Base-by-base conservation (phyloP, 2,797 vertebrate species). In the Sciurus vulgaris region DNA sequence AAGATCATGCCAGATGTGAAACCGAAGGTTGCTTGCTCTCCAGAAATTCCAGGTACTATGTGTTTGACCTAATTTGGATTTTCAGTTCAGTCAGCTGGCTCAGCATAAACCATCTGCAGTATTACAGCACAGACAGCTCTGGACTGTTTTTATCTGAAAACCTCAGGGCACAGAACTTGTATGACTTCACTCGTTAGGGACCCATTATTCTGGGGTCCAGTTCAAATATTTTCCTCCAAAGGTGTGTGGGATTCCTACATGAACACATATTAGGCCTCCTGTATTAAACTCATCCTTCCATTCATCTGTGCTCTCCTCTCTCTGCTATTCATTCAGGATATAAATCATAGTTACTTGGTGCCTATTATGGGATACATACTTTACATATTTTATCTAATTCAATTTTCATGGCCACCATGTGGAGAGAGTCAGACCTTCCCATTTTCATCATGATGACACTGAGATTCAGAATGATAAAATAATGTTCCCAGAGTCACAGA, bases 221-320 rank as follows among this genome's bases (percentile, higher is more conserved):
- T 33, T 79, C 22, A 86, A 59, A 35, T 11, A 2, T 30, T 44
- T 65, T 22, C 41, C n/a, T 86, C 22, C 49, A 82, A 17, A 38
- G 0, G 0, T 41, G 9, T 14, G 5, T 74, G 14, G 14, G 5
- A 41, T 41, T 5, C 18, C 35, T 30, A 3, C 30, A 72, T 0
- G 56, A 51, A 77, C 2, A 51, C 10, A 2, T 8, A 1, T 41
- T 20, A 63, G 18, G 13, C 1, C 20, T 86, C 49, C 38, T 26
- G 41, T 10, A 22, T n/a, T 24, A 74, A 63, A 72, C 12, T 22
- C 17, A n/a, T 18, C 49, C 10, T 85, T 61, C 5, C 10, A 18
- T 18, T 33, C 14, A 8, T 49, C 26, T 47, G 44, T 56, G 41
- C 12, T 63, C 47, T 79, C 8, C 65, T 81, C 3, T 86, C 7